Percentiles rank a stretch among this genome's conserved stretches.
phyloP scores from a whole-genome alignment of 2,113 vertebrate genomes.

The Thryonomys swinderianus region DNA sequence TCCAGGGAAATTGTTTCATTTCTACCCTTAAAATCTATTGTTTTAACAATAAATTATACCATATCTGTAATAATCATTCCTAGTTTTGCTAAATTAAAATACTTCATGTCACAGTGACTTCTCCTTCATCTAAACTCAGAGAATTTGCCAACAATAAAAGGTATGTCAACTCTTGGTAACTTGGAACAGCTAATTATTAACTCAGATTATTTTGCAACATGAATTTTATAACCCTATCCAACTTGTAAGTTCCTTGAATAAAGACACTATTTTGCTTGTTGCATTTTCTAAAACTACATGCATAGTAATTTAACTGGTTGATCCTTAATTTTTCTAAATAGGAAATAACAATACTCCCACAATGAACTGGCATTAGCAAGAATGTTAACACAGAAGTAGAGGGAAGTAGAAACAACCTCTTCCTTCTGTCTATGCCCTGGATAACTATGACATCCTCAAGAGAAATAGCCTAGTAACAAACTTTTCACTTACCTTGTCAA shows the following conservation, averaged over 20 bases:
- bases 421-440: background rate
- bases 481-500: constrained; percentile 93
- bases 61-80: background rate
- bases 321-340: constrained; percentile 12
- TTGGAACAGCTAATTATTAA: background rate
- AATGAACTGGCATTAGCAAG: background rate
- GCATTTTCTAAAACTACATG: background rate
- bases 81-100: constrained; percentile 1
- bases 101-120: background rate
- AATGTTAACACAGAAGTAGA: background rate
- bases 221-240: background rate
- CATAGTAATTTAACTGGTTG: background rate
- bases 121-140: background rate
- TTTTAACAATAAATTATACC: too few relatives aligned
- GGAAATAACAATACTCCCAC: constrained; percentile 5
- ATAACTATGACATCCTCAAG: background rate
- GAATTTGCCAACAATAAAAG: background rate
- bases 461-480: background rate
- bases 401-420: constrained; percentile 15
- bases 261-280: constrained; percentile 10
- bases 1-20: background rate
- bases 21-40: background rate
- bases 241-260: constrained; percentile 35
- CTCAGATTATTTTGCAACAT: constrained; percentile 1
- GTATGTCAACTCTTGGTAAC: background rate